phyloP scores from a whole-genome alignment of 2,113 vertebrate species.

The Alligator sinensis region DNA sequence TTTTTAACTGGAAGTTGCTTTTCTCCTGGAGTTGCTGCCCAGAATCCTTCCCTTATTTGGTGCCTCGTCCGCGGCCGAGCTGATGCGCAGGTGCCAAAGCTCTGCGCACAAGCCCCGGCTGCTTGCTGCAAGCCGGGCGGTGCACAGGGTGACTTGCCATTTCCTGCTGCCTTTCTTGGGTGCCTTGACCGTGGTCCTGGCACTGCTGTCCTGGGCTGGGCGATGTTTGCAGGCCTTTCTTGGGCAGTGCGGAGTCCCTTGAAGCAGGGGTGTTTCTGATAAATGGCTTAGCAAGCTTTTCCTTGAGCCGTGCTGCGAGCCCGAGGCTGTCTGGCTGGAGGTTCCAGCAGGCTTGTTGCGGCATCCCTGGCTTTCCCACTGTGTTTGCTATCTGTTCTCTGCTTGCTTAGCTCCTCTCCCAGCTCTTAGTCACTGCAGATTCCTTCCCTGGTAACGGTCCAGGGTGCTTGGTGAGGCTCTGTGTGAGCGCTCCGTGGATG shows the following conservation, averaged over 20 bases:
- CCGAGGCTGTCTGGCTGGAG: not conserved
- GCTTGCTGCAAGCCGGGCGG: not conserved
- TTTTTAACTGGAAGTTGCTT: conserved; percentile 85
- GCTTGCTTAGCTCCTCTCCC: not conserved
- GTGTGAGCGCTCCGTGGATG: conserved; percentile 55
- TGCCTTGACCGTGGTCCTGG: not conserved
- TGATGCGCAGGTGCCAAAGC: conserved; percentile 70
- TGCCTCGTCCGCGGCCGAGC: conserved; percentile 78
- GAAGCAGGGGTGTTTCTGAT: conserved; percentile 17
- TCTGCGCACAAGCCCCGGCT: conserved; percentile 9
- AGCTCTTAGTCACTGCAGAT: conserved; percentile 71
- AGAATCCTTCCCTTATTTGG: conserved; percentile 88
- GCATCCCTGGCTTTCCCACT: conserved; percentile 22
- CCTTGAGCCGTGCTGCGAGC: not conserved
- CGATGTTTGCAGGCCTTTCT: not conserved
- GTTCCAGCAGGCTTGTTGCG: not conserved
- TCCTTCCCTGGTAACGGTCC: conserved; percentile 69
- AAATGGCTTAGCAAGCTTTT: not conserved
- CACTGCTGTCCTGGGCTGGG: not conserved
- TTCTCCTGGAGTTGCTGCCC: conserved; percentile 75
- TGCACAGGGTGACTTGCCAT: not conserved
- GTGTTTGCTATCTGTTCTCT: conserved; percentile 35
- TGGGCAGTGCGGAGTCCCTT: not conserved
- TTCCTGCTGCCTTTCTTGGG: conserved; percentile 25
- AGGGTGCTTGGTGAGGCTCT: conserved; percentile 26